Evolutionary conservation across 2,888 invertebrate genomes (phyloP).

Genomic region (Drosophila colorata): DNA sequence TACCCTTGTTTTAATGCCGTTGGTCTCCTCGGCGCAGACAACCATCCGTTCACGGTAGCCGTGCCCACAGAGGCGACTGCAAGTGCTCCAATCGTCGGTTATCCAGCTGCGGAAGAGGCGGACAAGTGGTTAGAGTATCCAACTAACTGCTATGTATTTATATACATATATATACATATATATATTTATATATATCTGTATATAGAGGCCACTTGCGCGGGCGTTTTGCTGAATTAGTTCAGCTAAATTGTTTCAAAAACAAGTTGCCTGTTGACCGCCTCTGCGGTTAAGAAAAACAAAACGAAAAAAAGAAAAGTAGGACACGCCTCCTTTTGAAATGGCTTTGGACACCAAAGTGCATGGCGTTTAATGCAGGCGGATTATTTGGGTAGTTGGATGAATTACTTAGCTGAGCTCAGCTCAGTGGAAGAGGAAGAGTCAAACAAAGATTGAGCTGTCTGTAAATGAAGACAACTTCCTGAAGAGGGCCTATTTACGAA

Average conservation of each 20-base stretch:
- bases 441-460: conserved; percentile 11
- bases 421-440: background rate
- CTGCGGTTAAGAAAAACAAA: conserved; percentile 35
- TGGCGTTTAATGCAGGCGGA: conserved; percentile 34
- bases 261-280: conserved; percentile 53
- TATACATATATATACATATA: background rate
- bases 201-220: conserved; percentile 28
- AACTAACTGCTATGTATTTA: conserved; percentile 1
- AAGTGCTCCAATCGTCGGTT: conserved; percentile 94
- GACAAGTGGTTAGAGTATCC: conserved; percentile 52
- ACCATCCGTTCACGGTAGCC: conserved; percentile 93
- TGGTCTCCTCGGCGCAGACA: conserved; percentile 93
- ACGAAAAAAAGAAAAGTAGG: conserved; percentile 3
- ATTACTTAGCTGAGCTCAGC: conserved; percentile 16
- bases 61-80: conserved; percentile 94
- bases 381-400: conserved; percentile 24
- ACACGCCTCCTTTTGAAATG: conserved; percentile 43
- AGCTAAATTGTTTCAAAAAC: conserved; percentile 61
- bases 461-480: background rate
- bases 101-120: conserved; percentile 90
- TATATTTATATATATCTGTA: too few species aligned
- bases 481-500: background rate
- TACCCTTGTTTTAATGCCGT: conserved; percentile 92
- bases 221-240: conserved; percentile 52
- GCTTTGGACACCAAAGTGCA: conserved; percentile 58